Evolutionary conservation across 1,140 invertebrate species (phyloP).

Genomic region (Caenorhabditis inopinata): DNA sequence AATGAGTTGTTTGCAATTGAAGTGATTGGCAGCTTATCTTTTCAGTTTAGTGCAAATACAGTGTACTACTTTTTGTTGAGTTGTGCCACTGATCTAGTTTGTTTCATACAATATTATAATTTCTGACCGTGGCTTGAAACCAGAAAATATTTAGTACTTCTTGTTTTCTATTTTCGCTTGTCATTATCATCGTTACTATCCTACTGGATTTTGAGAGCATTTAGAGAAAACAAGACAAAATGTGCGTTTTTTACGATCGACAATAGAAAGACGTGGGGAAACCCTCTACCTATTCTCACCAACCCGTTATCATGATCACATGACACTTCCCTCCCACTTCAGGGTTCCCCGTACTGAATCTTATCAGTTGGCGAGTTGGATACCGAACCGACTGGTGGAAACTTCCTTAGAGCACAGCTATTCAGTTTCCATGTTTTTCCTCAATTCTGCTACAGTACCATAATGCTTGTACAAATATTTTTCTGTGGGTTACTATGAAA

Average conservation of each 20-base stretch:
- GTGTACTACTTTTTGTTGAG: background rate
- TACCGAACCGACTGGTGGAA: background rate
- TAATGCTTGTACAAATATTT: no score
- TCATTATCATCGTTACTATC: background rate
- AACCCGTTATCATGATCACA: conserved; percentile 12
- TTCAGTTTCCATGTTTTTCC: no score
- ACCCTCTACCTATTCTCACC: background rate
- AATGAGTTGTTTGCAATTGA: background rate
- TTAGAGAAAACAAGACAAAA: background rate
- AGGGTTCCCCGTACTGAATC: background rate
- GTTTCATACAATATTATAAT: no score
- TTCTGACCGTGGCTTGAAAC: background rate
- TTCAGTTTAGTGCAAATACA: background rate
- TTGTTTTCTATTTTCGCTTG: background rate
- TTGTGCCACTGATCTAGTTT: background rate
- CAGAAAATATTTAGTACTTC: background rate
- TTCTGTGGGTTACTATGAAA: no score
- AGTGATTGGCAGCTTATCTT: background rate
- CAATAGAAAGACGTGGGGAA: background rate
- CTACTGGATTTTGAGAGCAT: background rate
- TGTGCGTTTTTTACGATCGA: background rate
- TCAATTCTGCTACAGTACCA: no score
- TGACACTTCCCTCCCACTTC: background rate
- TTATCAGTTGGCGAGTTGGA: background rate
- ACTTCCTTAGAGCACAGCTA: no score